Evolutionary conservation across 2,888 invertebrate genomes (phyloP), one percentile per base, ranked within the genome.

Genomic region (Eristalis intricaria): DNA sequence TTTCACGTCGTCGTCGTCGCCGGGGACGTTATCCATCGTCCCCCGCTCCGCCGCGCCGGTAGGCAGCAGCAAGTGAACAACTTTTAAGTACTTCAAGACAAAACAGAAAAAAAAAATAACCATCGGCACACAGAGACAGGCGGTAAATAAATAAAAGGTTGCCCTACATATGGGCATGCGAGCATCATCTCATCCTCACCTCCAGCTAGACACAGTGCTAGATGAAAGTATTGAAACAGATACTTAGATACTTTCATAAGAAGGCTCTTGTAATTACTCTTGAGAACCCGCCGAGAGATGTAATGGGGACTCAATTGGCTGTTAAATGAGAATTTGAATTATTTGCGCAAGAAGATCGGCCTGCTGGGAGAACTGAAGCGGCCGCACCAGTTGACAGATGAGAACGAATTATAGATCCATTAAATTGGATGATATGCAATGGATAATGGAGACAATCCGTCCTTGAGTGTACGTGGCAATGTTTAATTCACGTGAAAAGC

Each of bases 261-360:
- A 83, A 69, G 65, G 63, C 64, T 50, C 50, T 77, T 83, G 78
- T 87, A 87, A 87, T 87, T 87, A 87, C 79, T 73, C 80, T 84
- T 80, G 58, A 78, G 83, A 84, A 2, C 38, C 38, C 38, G 13
- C 13, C 38, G 87, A 71, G 86, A 66, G 79, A 78, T 76, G 87
- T 84, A 87, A 87, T 87, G 84, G 87, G 68, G 75, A 69, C 79
- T 87, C 84, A 87, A 87, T 87, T 87, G 87, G 76, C 87, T 87
- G 87, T 80, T 87, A 87, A 84, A 87, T 84, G 84, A 80, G 87
- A 87, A 83, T 76, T 83, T 87, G 79, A 87, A 80, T 80, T 80
- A 87, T 87, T 79, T 84, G 66, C 76, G 68, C 40, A 38, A 32
- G 79, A 35, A 77, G 65, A 70, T 66, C 78, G 29, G 74, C 66